A percentile compares a stretch with the other conserved stretches of the same genome.
phyloP scores from a whole-genome alignment of 2,888 invertebrate species.

The Tetragnatha montana region DNA sequence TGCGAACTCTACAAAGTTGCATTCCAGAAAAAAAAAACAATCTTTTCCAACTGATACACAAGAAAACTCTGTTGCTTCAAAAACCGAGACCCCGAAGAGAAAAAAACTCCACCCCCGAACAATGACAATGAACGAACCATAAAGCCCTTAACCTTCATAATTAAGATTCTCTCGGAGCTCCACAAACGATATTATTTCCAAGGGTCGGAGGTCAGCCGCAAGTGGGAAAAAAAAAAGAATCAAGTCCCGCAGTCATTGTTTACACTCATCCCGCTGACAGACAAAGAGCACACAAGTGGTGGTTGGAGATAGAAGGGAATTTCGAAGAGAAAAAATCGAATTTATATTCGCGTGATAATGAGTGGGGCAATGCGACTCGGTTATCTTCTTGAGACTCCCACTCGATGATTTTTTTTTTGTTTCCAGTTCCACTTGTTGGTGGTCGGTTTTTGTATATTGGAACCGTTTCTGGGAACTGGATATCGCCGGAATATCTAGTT shows the following conservation, averaged over 20 bases:
- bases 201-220: slow-evolving; percentile 58
- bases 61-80: background rate
- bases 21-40: too few relatives aligned
- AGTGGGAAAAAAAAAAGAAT: slow-evolving; percentile 48
- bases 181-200: slow-evolving; percentile 60
- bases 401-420: slow-evolving; percentile 9
- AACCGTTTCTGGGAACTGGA: slow-evolving; percentile 24
- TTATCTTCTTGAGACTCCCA: slow-evolving; percentile 60
- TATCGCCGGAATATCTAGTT: slow-evolving; percentile 10
- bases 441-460: background rate
- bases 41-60: too few relatives aligned
- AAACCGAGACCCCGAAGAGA: background rate
- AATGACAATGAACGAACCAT: slow-evolving; percentile 55
- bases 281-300: slow-evolving; percentile 67
- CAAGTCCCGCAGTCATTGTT: slow-evolving; percentile 61
- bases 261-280: slow-evolving; percentile 62
- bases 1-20: too few relatives aligned
- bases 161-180: slow-evolving; percentile 53
- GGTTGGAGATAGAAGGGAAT: slow-evolving; percentile 57
- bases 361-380: slow-evolving; percentile 54
- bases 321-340: slow-evolving; percentile 33
- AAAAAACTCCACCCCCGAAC: slow-evolving; percentile 13
- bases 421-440: background rate
- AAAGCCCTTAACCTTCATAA: slow-evolving; percentile 57
- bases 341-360: slow-evolving; percentile 66